Evolutionary conservation across 2,888 invertebrate genomes (phyloP).

Genomic region (Pyrgus malvae): DNA sequence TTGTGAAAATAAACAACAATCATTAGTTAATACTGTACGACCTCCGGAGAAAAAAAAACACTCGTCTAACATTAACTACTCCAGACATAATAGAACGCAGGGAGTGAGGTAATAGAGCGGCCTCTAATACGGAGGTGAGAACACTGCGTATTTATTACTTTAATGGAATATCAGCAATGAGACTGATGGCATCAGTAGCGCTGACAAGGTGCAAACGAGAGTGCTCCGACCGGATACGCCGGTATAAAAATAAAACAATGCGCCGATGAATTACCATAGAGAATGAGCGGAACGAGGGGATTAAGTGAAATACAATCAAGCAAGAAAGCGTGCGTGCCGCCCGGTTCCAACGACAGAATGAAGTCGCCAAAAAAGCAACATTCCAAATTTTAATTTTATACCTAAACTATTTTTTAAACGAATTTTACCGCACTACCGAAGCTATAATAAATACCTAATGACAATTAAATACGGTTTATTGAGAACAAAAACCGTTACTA

Average conservation of each 20-base stretch:
- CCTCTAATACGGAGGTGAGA: constrained; percentile 72
- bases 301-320: constrained; percentile 77
- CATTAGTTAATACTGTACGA: constrained; percentile 58
- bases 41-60: constrained; percentile 47
- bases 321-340: constrained; percentile 61
- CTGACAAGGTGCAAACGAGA: constrained; percentile 82
- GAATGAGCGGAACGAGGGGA: constrained; percentile 74
- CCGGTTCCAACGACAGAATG: constrained; percentile 46
- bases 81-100: constrained; percentile 71
- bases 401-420: too few species aligned
- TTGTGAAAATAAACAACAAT: constrained; percentile 58
- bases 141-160: constrained; percentile 75
- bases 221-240: constrained; percentile 69
- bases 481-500: too few species aligned
- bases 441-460: too few species aligned
- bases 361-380: constrained; percentile 9
- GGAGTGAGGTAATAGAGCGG: constrained; percentile 69
- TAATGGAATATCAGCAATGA: constrained; percentile 81
- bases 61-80: constrained; percentile 67
- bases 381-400: constrained; percentile 21
- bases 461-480: too few species aligned
- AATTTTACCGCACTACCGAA: too few species aligned
- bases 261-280: constrained; percentile 74
- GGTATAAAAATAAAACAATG: constrained; percentile 74
- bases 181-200: constrained; percentile 76